phyloP scores from a whole-genome alignment of 1,140 invertebrate species.

The Neoseiulus cucumeris region DNA sequence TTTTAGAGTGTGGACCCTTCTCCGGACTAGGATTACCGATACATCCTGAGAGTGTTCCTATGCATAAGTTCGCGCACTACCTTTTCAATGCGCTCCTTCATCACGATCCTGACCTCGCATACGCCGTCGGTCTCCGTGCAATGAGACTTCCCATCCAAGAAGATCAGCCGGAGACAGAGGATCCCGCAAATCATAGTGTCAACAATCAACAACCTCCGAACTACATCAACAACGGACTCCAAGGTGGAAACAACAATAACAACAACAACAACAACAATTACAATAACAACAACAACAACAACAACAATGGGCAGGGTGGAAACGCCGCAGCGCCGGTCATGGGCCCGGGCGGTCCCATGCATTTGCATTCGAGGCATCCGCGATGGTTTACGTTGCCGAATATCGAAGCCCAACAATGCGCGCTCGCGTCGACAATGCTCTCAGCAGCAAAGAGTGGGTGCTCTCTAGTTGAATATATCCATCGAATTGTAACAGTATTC shows the following conservation, averaged over 20 bases:
- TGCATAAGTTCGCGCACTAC: constrained; percentile 60
- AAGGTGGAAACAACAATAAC: constrained; percentile 21
- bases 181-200: constrained; percentile 24
- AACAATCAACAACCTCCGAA: not conserved
- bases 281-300: no score
- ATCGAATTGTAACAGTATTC: no score
- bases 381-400: constrained; percentile 49
- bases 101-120: constrained; percentile 51
- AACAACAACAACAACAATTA: not conserved
- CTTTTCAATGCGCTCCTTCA: constrained; percentile 48
- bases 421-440: constrained; percentile 52
- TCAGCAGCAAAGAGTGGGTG: constrained; percentile 45
- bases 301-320: no score
- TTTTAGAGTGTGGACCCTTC: constrained; percentile 40
- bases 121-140: constrained; percentile 38
- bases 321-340: no score
- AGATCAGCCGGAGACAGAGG: constrained; percentile 43
- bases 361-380: constrained; percentile 37
- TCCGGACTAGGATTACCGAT: constrained; percentile 51
- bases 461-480: no score
- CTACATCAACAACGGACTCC: not conserved
- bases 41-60: constrained; percentile 50
- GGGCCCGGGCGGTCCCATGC: constrained; percentile 23
- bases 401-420: constrained; percentile 59
- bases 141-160: constrained; percentile 49